Evolutionary conservation across 2,113 vertebrate genomes (phyloP).

Genomic region (Anser brachyrhynchus): DNA sequence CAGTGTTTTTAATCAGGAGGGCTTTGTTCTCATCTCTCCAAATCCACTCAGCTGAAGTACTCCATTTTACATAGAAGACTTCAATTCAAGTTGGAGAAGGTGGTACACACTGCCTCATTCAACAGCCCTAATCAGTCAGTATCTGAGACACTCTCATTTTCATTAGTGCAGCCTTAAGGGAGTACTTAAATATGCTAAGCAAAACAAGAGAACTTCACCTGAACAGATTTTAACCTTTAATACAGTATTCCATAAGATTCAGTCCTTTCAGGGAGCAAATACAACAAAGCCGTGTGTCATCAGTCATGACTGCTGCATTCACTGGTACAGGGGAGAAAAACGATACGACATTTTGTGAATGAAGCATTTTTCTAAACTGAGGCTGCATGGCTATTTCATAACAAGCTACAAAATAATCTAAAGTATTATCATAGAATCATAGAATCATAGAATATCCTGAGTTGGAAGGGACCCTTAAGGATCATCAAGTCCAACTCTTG

Average conservation of each 20-base stretch:
- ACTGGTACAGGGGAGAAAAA: not conserved
- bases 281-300: not conserved
- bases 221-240: not conserved
- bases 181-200: not conserved
- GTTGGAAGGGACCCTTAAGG: too few species aligned
- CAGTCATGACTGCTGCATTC: not conserved
- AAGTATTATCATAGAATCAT: too few species aligned
- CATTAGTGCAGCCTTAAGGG: not conserved
- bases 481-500: too few species aligned
- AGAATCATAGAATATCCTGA: too few species aligned
- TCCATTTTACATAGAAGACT: not conserved
- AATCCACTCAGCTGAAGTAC: not conserved
- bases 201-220: not conserved
- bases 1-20: not conserved
- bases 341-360: not conserved
- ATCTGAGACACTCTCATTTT: not conserved
- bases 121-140: not conserved
- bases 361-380: not conserved
- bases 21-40: not conserved
- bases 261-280: not conserved
- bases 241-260: accelerated
- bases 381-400: not conserved
- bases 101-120: not conserved
- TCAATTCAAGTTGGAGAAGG: not conserved
- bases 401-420: not conserved